phyloP scores from a whole-genome alignment of 2,888 invertebrate genomes.

The Chloroclysta siterata region DNA sequence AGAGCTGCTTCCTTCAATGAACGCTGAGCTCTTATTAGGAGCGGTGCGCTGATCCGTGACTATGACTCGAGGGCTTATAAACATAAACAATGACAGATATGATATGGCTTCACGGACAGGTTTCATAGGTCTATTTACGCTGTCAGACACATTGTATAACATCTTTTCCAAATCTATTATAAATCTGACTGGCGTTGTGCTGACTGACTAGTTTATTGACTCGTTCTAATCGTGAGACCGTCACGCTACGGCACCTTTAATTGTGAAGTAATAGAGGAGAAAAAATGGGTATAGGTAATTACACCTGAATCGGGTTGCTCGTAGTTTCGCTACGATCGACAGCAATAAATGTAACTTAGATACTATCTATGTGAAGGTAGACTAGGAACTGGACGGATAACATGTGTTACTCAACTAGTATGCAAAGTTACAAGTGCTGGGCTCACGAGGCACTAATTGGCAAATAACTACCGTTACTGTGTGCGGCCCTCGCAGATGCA shows the following conservation, averaged over 20 bases:
- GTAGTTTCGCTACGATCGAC: constrained; percentile 37
- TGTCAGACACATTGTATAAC: constrained; percentile 9
- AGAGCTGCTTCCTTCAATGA: constrained; percentile 59
- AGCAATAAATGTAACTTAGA: constrained; percentile 31
- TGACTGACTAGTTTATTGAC: constrained; percentile 21
- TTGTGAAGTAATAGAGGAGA: constrained; percentile 23
- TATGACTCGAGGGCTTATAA: constrained; percentile 57
- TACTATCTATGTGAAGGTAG: constrained; percentile 37
- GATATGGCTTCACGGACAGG: constrained; percentile 32
- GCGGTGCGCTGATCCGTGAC: constrained; percentile 49
- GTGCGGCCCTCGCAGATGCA: constrained; percentile 43
- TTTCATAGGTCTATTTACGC: constrained; percentile 23
- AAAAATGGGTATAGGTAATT: constrained; percentile 6
- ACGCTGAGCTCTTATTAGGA: constrained; percentile 64
- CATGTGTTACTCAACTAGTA: constrained; percentile 38
- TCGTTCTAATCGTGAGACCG: constrained; percentile 20
- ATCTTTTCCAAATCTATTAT: neutral
- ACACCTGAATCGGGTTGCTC: constrained; percentile 13
- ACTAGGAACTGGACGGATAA: constrained; percentile 34
- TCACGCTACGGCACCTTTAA: constrained; percentile 23
- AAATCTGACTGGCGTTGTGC: constrained; percentile 16
- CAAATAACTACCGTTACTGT: constrained; percentile 53
- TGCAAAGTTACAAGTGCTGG: constrained; percentile 32
- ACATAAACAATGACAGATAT: constrained; percentile 57
- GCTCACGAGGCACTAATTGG: constrained; percentile 53